phyloP scores from a whole-genome alignment of 35 echinoderm and acorn worm species.

The Ptychodera flava region DNA sequence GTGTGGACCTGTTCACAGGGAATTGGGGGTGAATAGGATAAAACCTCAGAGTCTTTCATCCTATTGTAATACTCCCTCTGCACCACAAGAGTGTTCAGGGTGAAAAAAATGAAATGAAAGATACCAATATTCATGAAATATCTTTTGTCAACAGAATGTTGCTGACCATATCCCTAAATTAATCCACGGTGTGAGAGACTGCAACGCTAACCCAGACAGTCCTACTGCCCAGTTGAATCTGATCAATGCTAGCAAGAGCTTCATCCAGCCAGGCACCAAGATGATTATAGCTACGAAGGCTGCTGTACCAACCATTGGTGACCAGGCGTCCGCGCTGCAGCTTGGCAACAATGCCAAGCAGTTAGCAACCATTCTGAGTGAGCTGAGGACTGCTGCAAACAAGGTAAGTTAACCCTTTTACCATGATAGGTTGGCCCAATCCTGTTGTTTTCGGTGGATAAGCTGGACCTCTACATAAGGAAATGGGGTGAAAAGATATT shows the following conservation, averaged over 20 bases:
- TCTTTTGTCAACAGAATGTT: constrained; percentile 1
- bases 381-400: constrained; percentile 67
- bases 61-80: no score
- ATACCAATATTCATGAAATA: no score
- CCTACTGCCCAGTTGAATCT: constrained; percentile 79
- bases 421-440: no score
- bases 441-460: no score
- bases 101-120: no score
- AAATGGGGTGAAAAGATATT: no score
- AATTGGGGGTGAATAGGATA: no score
- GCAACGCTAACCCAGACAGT: constrained; percentile 62
- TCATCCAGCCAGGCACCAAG: constrained; percentile 75
- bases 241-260: constrained; percentile 94
- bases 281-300: constrained; percentile 64
- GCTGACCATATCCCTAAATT: constrained; percentile 74
- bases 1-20: no score
- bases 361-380: constrained; percentile 57
- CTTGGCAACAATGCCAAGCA: constrained; percentile 82
- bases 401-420: constrained; percentile 87
- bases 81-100: no score
- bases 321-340: constrained; percentile 75
- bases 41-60: no score
- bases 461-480: no score
- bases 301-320: constrained; percentile 70
- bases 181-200: constrained; percentile 71